Percentiles rank a stretch among this genome's conserved stretches.
phyloP scores from a whole-genome alignment of 2,888 invertebrate genomes.

The Xylota sylvarum region DNA sequence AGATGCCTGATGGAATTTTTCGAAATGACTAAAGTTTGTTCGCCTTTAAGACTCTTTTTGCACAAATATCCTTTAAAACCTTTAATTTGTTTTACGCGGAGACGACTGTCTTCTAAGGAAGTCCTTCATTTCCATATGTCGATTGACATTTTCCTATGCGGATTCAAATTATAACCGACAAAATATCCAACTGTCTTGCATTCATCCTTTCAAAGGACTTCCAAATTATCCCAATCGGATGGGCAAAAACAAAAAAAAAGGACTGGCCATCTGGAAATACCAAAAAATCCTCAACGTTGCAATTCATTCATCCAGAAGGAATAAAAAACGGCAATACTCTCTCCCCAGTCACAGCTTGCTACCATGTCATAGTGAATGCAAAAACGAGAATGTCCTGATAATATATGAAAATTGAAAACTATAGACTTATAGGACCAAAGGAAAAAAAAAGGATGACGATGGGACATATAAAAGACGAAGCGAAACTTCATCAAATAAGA shows the following conservation, averaged over 20 bases:
- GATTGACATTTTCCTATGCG: background rate
- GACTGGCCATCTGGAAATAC: background rate
- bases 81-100: too few species aligned
- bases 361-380: background rate
- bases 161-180: background rate
- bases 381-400: constrained; percentile 1
- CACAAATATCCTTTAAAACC: background rate
- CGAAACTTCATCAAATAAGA: background rate
- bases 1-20: background rate
- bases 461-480: background rate
- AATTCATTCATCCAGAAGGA: background rate
- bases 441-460: background rate
- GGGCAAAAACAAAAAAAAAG: background rate
- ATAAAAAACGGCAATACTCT: background rate
- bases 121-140: background rate
- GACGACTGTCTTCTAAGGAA: background rate
- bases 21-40: background rate
- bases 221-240: background rate
- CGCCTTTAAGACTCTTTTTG: too few species aligned
- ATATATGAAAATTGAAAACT: constrained; percentile 8
- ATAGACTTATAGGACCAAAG: background rate
- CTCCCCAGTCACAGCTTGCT: background rate
- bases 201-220: background rate
- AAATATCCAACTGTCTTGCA: too few species aligned
- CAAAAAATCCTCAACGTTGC: background rate